These are phyloP conservation scores for Habroteleia sp. DNA, from an alignment of 2,888 invertebrate species.

Conservation along the genomic window DNA sequence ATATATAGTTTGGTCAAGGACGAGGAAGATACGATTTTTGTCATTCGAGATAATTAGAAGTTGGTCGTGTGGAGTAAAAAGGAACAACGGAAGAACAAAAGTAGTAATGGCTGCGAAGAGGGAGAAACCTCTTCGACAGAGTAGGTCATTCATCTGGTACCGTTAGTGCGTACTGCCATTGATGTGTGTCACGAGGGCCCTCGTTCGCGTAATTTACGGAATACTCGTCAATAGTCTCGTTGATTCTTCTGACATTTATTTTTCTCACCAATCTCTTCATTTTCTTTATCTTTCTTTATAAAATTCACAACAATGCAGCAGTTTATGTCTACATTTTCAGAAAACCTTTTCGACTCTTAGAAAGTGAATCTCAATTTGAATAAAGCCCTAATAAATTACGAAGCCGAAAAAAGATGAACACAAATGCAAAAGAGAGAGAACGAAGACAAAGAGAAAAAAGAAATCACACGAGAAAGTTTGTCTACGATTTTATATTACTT, in stretches of 20 bases:
- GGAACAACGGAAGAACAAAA: slow-evolving; percentile 61
- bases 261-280: slow-evolving; percentile 4
- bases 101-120: slow-evolving; percentile 62
- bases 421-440: not conserved
- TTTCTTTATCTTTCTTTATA: slow-evolving; percentile 5
- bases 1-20: slow-evolving; percentile 2
- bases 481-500: slow-evolving; percentile 11
- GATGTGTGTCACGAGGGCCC: slow-evolving; percentile 80
- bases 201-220: slow-evolving; percentile 65
- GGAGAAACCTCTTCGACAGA: slow-evolving; percentile 68
- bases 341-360: slow-evolving; percentile 6
- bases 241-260: slow-evolving; percentile 5
- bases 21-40: slow-evolving; percentile 10
- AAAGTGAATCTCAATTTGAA: slow-evolving; percentile 49
- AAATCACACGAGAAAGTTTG: slow-evolving; percentile 1
- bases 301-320: too few species aligned
- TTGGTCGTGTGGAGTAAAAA: slow-evolving; percentile 32
- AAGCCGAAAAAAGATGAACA: not conserved
- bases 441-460: not conserved
- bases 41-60: slow-evolving; percentile 35
- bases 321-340: slow-evolving; percentile 13
- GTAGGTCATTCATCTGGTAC: slow-evolving; percentile 78
- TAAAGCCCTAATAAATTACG: slow-evolving; percentile 20
- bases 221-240: slow-evolving; percentile 50
- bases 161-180: slow-evolving; percentile 77